These are phyloP conservation scores for Conomelus anceps DNA, from an alignment of 2,888 invertebrate species.

Conservation along the genomic window DNA sequence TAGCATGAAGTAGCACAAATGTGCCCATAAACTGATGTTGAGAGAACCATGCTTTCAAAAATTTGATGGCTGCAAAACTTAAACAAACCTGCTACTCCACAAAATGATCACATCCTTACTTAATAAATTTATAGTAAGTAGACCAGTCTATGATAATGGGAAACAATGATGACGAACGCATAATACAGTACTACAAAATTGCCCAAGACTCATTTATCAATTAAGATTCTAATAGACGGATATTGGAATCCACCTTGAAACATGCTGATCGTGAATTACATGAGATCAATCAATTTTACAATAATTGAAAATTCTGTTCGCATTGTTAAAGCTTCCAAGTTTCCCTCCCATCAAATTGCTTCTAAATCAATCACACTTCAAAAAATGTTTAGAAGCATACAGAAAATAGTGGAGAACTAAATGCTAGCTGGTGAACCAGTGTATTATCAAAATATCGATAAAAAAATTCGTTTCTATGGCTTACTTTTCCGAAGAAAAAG, in stretches of 20 bases:
- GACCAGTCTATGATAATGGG: no score
- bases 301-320: no score
- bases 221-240: background rate
- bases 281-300: background rate
- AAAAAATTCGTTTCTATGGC: background rate
- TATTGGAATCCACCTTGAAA: background rate
- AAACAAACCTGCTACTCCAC: no score
- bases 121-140: no score
- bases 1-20: no score
- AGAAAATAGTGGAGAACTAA: background rate
- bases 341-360: background rate
- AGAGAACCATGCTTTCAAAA: no score
- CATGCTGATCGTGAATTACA: background rate
- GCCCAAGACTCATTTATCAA: no score
- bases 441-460: background rate
- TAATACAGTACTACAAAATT: no score
- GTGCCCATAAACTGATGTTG: no score
- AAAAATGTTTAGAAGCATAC: background rate
- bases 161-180: no score
- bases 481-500: background rate
- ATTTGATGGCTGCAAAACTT: no score
- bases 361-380: background rate
- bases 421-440: background rate
- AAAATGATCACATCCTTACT: no score
- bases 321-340: background rate